Base-by-base conservation (phyloP, 2,113 vertebrate genomes). In the Corythoichthys haematopterus region DNA sequence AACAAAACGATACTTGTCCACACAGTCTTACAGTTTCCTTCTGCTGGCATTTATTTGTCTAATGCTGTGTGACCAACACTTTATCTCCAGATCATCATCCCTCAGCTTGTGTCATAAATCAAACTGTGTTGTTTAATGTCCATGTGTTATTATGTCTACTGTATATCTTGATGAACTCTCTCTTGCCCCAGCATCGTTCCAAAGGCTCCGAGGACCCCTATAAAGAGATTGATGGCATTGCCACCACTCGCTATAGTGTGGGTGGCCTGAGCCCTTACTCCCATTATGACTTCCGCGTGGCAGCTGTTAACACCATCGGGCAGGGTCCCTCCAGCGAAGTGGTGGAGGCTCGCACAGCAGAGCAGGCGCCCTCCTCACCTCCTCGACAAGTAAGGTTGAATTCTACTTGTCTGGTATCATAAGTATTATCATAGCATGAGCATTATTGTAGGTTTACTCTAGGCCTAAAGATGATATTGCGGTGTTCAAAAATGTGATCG, bases 191-290 rank as follows among this genome's bases (percentile, higher is more conserved):
- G 81, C 94, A 99, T 87, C 95, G 95, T 63, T 93, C 96, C 80
- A 93, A 94, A 82, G 92, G 89, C 68, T 95, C 95, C 0, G 94
- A 96, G 40, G 97, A 98, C 87, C 84, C 86, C 1, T 98, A 95
- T 69, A 98, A 99, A 80, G 97, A 99, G 91, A 98, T 99, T 7
- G 97, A 99, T 80, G 95, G 95, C 1, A 95, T 99, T 16, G 97
- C 97, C 15, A 99, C 97, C 4, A 99, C 97, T 0, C 95, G 97
- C 58, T 99, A 99, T 70, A 99, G 96, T 0, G 96, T 99, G 15
- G 97, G 97, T 7, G 97, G 97, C 28, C 93, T 99, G 51, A 98
- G 97, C 79, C 97, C 97, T 0, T 99, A 98, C 84, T 99, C 97
- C 0, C 95, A 98, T 66, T 99, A 99, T 37, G 95, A 98, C 77